These are phyloP conservation scores for Gallinago undulata DNA, from an alignment of 2,113 vertebrate species.

Conservation along the genomic window DNA sequence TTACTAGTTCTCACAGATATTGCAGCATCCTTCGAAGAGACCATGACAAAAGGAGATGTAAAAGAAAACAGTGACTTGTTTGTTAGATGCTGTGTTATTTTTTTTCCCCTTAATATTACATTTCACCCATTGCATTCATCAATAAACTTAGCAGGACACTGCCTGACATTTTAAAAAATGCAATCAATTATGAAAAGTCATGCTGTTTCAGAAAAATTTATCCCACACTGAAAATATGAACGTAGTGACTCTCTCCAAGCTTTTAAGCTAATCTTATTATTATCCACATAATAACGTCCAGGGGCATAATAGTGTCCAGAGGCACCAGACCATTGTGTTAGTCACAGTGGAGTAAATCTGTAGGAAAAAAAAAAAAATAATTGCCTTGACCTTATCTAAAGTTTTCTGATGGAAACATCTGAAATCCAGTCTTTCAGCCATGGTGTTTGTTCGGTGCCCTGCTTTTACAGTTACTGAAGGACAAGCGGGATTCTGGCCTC, in stretches of 20 bases:
- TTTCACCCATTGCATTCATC: slow-evolving; percentile 36
- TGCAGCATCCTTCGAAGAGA: neutral
- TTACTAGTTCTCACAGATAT: neutral
- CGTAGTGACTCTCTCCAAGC: slow-evolving; percentile 12
- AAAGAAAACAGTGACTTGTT: neutral
- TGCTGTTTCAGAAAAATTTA: slow-evolving; percentile 29
- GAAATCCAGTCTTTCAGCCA: neutral
- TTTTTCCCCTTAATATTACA: neutral
- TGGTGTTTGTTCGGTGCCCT: neutral
- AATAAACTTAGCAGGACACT: slow-evolving; percentile 41
- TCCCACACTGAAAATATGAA: neutral
- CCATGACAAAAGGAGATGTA: neutral
- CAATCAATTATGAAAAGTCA: slow-evolving; percentile 56
- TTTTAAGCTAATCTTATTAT: slow-evolving; percentile 40
- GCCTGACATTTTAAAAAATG: slow-evolving; percentile 53
- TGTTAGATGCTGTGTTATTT: neutral
- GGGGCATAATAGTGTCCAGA: neutral
- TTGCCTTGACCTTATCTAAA: slow-evolving; percentile 39
- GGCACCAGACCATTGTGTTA: neutral
- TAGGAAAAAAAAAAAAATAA: slow-evolving; percentile 3
- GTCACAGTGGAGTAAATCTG: neutral
- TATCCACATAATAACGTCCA: slow-evolving; percentile 14
- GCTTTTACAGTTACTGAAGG: neutral
- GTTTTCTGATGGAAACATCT: neutral
- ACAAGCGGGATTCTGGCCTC: neutral